These are phyloP conservation scores for Limnephilus auricula DNA, from an alignment of 2,888 invertebrate genomes.

Conservation along the genomic window DNA sequence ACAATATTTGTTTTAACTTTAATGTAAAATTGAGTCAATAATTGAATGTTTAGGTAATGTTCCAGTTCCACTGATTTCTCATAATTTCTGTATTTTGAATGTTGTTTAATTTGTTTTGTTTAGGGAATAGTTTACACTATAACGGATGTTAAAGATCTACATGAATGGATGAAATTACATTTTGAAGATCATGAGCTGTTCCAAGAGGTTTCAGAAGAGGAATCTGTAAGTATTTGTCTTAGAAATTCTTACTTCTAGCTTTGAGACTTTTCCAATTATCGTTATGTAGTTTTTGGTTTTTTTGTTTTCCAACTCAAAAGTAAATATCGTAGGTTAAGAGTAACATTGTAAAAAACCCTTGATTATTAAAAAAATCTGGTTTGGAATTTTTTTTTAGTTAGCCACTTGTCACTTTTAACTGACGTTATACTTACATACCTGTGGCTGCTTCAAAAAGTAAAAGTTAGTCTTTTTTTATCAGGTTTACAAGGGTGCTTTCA, in stretches of 20 bases:
- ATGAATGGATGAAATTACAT: slow-evolving; percentile 98
- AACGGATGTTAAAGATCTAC: slow-evolving; percentile 97
- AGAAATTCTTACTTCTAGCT: not conserved
- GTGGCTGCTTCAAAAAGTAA: too few relatives aligned
- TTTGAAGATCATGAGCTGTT: slow-evolving; percentile 95
- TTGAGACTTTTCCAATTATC: not conserved
- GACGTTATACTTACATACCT: too few relatives aligned
- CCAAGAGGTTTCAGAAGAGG: slow-evolving; percentile 83
- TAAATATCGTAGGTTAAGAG: not conserved
- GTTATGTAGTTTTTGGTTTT: not conserved
- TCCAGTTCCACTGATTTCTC: not conserved
- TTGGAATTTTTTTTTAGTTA: not conserved
- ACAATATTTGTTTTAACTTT: not conserved
- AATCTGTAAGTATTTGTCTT: slow-evolving; percentile 83
- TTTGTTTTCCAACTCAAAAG: not conserved
- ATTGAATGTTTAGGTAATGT: not conserved
- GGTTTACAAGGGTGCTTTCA: too few relatives aligned
- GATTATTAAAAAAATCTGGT: too few relatives aligned
- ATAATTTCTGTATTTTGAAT: not conserved
- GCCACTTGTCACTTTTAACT: too few relatives aligned
- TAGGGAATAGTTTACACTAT: slow-evolving; percentile 96
- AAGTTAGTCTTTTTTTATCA: too few relatives aligned
- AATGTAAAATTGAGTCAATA: not conserved
- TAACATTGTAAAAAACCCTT: not conserved
- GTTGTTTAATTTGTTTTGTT: slow-evolving; percentile 67